Evolutionary conservation across 2,888 invertebrate species (phyloP).

Genomic region (Ophonus ardosiacus): DNA sequence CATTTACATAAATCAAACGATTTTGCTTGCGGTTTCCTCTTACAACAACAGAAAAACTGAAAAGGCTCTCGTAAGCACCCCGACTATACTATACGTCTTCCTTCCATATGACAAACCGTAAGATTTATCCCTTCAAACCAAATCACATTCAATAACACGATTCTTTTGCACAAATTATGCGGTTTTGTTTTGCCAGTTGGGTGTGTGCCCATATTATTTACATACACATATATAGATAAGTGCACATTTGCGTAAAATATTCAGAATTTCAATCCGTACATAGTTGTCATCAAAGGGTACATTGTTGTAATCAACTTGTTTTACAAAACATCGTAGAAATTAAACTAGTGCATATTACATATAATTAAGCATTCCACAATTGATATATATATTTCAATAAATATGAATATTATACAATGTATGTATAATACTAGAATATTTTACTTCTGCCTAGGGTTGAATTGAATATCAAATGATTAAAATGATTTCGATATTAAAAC

Average conservation of each 20-base stretch:
- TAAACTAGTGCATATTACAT: no score
- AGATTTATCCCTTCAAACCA: constrained; percentile 52
- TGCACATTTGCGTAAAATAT: neutral
- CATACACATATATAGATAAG: neutral
- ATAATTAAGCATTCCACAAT: no score
- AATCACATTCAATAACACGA: constrained; percentile 55
- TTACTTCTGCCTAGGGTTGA: no score
- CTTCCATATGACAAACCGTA: constrained; percentile 27
- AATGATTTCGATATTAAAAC: no score
- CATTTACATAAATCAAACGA: constrained; percentile 42
- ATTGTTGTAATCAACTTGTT: neutral
- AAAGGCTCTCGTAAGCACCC: neutral
- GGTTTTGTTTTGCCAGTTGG: neutral
- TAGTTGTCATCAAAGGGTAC: neutral
- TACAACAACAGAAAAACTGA: constrained; percentile 4
- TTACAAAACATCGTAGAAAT: neutral
- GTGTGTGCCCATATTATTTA: neutral
- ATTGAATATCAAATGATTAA: no score
- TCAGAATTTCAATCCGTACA: neutral
- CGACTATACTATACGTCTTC: constrained; percentile 2
- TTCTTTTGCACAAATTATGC: constrained; percentile 55
- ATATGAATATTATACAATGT: no score
- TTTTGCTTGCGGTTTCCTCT: constrained; percentile 2
- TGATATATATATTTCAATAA: no score
- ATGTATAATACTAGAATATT: no score